These are phyloP conservation scores for Nemotelus nigrinus DNA, from an alignment of 2,888 invertebrate genomes.

Conservation along the genomic window DNA sequence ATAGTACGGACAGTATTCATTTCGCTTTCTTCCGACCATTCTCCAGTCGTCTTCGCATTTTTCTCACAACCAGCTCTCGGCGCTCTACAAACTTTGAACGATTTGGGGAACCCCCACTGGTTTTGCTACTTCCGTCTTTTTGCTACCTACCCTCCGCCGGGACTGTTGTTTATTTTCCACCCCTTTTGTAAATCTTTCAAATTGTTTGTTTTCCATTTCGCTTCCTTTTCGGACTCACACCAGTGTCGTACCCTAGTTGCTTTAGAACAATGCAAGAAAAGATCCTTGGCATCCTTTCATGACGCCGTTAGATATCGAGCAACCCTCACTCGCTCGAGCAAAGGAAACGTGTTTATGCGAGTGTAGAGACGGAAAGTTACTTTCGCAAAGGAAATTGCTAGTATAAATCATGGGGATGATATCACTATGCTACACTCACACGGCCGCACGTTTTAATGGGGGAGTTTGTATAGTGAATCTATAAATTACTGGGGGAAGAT, in stretches of 20 bases:
- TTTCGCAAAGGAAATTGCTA: slow-evolving; percentile 48
- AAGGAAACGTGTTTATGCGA: slow-evolving; percentile 39
- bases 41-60: slow-evolving; percentile 7
- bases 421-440: slow-evolving; percentile 29
- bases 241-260: background rate
- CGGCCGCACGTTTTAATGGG: slow-evolving; percentile 40
- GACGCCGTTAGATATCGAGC: slow-evolving; percentile 7
- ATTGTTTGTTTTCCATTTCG: slow-evolving; percentile 39
- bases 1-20: slow-evolving; percentile 24
- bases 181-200: slow-evolving; percentile 39
- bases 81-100: background rate
- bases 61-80: slow-evolving; percentile 33
- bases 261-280: slow-evolving; percentile 32
- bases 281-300: slow-evolving; percentile 43
- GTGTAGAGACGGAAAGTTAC: slow-evolving; percentile 42
- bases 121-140: slow-evolving; percentile 35
- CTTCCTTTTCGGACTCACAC: slow-evolving; percentile 32
- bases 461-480: slow-evolving; percentile 35
- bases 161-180: slow-evolving; percentile 41
- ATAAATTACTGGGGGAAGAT: slow-evolving; percentile 36
- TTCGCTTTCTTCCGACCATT: slow-evolving; percentile 25
- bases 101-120: slow-evolving; percentile 40
- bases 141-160: background rate
- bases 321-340: slow-evolving; percentile 11
- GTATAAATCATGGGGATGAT: slow-evolving; percentile 48